phyloP scores from a whole-genome alignment of 53 echinoderm and acorn worm genomes.

The Henricia sp. region DNA sequence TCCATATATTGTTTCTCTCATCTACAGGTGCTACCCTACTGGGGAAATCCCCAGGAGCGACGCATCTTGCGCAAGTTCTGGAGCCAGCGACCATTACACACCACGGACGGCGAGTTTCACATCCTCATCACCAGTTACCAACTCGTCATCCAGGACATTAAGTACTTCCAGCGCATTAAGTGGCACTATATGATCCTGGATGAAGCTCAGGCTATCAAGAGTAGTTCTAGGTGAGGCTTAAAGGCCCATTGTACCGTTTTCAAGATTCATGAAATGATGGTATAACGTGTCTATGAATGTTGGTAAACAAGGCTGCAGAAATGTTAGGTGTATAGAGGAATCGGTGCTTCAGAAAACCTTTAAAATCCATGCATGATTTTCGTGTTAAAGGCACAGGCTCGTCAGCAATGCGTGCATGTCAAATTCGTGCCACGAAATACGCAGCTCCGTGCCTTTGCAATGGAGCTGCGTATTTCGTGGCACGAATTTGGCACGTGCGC shows the following conservation, averaged over 20 bases:
- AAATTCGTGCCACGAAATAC: no score
- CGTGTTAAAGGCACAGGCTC: no score
- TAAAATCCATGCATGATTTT: no score
- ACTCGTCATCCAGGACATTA: slow-evolving; percentile 97
- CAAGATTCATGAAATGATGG: no score
- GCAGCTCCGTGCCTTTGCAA: no score
- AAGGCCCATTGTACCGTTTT: neutral
- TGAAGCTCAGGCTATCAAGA: slow-evolving; percentile 98
- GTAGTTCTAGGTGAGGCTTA: slow-evolving; percentile 79
- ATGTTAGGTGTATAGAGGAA: no score
- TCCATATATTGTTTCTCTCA: neutral
- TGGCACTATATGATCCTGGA: slow-evolving; percentile 99
- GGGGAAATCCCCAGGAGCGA: slow-evolving; percentile 98
- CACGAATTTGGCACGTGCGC: no score
- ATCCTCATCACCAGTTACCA: slow-evolving; percentile 99
- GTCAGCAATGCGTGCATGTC: no score
- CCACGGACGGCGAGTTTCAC: slow-evolving; percentile 91
- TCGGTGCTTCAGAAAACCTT: no score
- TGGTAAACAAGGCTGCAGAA: no score
- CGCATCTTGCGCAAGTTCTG: slow-evolving; percentile 92
- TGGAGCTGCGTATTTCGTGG: no score
- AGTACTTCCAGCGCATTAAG: slow-evolving; percentile 97
- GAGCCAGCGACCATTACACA: slow-evolving; percentile 83
- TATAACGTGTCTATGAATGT: no score
- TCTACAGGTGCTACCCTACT: slow-evolving; percentile 81